These are phyloP conservation scores for Listrodromus nycthemerus DNA, from an alignment of 2,888 invertebrate species.

Conservation along the genomic window DNA sequence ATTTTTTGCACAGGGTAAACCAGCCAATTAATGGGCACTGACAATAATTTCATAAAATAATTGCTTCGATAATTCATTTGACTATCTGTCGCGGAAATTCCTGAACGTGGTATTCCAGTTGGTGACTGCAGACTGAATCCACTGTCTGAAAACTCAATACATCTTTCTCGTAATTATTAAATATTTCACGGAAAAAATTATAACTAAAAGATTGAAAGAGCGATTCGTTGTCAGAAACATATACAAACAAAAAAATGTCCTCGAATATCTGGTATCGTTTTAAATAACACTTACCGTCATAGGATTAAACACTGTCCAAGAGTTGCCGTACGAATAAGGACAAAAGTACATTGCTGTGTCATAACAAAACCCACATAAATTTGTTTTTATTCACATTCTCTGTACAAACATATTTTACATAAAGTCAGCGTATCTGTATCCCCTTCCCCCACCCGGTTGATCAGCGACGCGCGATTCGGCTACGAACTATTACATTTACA, in stretches of 20 bases:
- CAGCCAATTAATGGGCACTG: too few relatives aligned
- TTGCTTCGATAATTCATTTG: too few relatives aligned
- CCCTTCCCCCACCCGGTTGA: slow-evolving; percentile 37
- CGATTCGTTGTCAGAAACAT: not conserved
- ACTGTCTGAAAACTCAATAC: too few relatives aligned
- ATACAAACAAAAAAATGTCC: not conserved
- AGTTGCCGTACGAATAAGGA: not conserved
- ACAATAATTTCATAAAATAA: too few relatives aligned
- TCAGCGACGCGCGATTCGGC: slow-evolving; percentile 63
- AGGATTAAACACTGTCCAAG: not conserved
- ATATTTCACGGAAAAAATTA: not conserved
- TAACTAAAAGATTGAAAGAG: not conserved
- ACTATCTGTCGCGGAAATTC: too few relatives aligned
- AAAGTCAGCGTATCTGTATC: slow-evolving; percentile 65
- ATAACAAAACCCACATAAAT: slow-evolving; percentile 81
- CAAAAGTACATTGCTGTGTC: slow-evolving; percentile 52
- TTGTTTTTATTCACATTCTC: slow-evolving; percentile 81
- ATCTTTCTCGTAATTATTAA: not conserved
- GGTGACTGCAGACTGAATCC: too few relatives aligned
- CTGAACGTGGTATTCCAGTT: too few relatives aligned
- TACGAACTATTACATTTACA: slow-evolving; percentile 16
- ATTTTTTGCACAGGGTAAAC: too few relatives aligned
- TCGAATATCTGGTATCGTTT: not conserved
- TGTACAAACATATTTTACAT: slow-evolving; percentile 84
- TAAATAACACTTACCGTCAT: not conserved